phyloP scores from a whole-genome alignment of 2,797 vertebrate species.

The Schizopygopsis pylzovi region DNA sequence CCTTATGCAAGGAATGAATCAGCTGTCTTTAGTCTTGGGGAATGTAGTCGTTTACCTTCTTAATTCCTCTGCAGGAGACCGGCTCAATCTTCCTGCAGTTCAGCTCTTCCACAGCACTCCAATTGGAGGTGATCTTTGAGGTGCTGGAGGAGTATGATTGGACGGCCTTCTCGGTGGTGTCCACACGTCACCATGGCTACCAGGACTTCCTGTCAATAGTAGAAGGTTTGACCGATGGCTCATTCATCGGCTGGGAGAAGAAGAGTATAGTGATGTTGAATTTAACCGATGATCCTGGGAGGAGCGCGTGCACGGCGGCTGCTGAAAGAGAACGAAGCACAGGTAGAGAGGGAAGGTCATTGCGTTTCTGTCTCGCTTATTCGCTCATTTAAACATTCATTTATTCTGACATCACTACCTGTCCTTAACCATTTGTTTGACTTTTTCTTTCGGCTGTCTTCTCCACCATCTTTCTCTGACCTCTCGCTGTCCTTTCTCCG shows the following conservation, averaged over 20 bases:
- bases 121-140: constrained; percentile 94
- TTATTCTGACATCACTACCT: constrained; percentile 44
- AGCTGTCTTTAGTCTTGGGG: constrained; percentile 58
- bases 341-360: constrained; percentile 77
- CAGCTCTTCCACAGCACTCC: constrained; percentile 92
- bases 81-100: constrained; percentile 95
- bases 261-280: constrained; percentile 92
- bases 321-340: constrained; percentile 90
- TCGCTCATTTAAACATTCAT: constrained; percentile 44
- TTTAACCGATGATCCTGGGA: constrained; percentile 85
- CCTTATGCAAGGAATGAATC: constrained; percentile 66
- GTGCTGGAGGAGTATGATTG: constrained; percentile 97
- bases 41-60: constrained; percentile 62
- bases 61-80: constrained; percentile 83
- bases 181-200: constrained; percentile 91
- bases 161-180: constrained; percentile 93
- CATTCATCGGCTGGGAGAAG: constrained; percentile 96
- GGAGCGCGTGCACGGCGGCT: constrained; percentile 84
- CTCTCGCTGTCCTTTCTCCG: constrained; percentile 64
- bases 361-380: constrained; percentile 56
- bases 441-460: constrained; percentile 26
- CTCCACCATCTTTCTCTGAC: constrained; percentile 43
- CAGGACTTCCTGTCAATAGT: constrained; percentile 92
- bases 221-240: constrained; percentile 92
- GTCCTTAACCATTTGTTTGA: constrained; percentile 9